phyloP scores from a whole-genome alignment of 1,140 invertebrate genomes.

The Ylistrum balloti region DNA sequence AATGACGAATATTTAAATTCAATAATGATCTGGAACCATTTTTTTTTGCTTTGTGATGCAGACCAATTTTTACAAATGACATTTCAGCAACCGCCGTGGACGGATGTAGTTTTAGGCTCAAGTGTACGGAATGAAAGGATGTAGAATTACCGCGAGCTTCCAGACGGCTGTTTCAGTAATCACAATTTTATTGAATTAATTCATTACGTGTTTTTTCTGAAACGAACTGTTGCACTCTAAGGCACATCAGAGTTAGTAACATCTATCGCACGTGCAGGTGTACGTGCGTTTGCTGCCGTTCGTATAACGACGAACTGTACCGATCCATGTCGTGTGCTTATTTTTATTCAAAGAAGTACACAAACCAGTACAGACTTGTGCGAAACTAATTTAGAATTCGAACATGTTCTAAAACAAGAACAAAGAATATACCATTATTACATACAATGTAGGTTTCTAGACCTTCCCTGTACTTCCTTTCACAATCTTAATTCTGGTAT shows the following conservation, averaged over 20 bases:
- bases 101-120: not conserved
- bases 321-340: not conserved
- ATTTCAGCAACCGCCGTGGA: not conserved
- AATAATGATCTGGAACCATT: too few species aligned
- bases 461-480: too few species aligned
- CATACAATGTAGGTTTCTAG: too few species aligned
- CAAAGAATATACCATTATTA: not conserved
- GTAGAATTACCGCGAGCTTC: not conserved
- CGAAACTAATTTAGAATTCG: not conserved
- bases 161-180: not conserved
- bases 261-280: not conserved
- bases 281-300: not conserved
- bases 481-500: too few species aligned
- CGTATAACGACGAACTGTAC: not conserved
- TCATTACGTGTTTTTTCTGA: slow-evolving; percentile 34
- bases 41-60: too few species aligned
- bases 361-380: not conserved
- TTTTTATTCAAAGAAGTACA: slow-evolving; percentile 28
- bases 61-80: too few species aligned
- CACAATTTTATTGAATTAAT: slow-evolving; percentile 29
- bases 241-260: not conserved
- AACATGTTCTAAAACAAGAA: not conserved
- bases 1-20: too few species aligned
- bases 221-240: slow-evolving; percentile 20
- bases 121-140: not conserved